A percentile compares a stretch with the other conserved stretches of the same genome.
phyloP scores from a whole-genome alignment of 2,888 invertebrate genomes.

The Drosophila borborema region DNA sequence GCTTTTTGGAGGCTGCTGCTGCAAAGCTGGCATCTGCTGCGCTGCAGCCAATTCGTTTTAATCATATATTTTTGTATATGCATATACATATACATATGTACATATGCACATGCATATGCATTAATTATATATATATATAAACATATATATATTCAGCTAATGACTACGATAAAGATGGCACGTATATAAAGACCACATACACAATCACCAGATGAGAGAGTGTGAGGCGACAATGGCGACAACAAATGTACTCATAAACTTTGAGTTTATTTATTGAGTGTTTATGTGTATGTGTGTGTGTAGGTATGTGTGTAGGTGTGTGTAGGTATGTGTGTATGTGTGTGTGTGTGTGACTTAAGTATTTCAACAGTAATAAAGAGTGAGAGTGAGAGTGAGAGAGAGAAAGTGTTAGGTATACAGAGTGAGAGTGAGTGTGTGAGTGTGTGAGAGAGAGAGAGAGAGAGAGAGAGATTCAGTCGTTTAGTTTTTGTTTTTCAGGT shows the following conservation, averaged over 20 bases:
- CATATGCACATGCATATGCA: constrained; percentile 7
- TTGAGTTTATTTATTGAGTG: constrained; percentile 54
- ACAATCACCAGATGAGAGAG: constrained; percentile 82
- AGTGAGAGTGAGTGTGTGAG: constrained; percentile 11
- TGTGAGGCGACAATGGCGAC: constrained; percentile 81
- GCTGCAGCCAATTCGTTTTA: constrained; percentile 33
- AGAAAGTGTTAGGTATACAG: constrained; percentile 25
- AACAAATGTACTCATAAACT: constrained; percentile 60
- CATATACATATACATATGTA: constrained; percentile 2
- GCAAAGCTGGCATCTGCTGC: constrained; percentile 47
- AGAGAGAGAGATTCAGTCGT: constrained; percentile 61
- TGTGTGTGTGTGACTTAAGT: background rate
- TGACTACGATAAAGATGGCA: constrained; percentile 83
- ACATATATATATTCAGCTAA: constrained; percentile 69
- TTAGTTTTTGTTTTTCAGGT: constrained; percentile 53
- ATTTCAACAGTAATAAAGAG: constrained; percentile 5
- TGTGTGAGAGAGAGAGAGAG: background rate
- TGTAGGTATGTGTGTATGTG: background rate
- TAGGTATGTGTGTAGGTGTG: background rate
- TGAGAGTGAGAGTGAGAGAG: constrained; percentile 4
- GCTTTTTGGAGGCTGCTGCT: constrained; percentile 11
- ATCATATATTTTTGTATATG: constrained; percentile 29
- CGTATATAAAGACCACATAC: constrained; percentile 83
- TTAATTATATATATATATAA: background rate
- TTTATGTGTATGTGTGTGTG: constrained; percentile 33